Evolutionary conservation across 2,797 vertebrate genomes (phyloP), one percentile per base, ranked within the genome.

Genomic region (Anableps anableps): DNA sequence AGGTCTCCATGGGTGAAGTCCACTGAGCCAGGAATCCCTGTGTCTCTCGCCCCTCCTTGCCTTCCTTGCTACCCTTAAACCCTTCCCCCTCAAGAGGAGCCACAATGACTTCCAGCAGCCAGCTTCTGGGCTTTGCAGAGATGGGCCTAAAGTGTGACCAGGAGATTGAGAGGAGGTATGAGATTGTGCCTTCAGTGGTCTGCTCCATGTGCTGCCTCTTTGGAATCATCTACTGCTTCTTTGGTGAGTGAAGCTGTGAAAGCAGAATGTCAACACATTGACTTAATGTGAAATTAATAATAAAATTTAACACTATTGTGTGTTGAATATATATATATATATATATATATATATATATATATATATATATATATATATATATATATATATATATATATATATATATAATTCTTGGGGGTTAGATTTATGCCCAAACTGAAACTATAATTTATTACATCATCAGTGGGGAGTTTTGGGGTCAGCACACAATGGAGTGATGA

Each of bases 201-300:
- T 99, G 98, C n/a, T 98, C 98, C 94, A 98, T 99, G 97, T 99
- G 98, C 95, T 99, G 98, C 94, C 97, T 99, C 86, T 99, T 99
- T 43, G 99, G 99, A 83, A 97, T 99, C 95, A 98, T 99, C 95
- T 99, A 99, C 94, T 99, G 99, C 95, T 99, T 99, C 94, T 99
- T 99, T 1, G 99, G 99, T 99, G 91, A 96, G 98, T 93, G n/a
- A 58, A 14, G 36, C 31, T 3, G 34, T 81, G 29, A 36, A 68
- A 58, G 31, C 14, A 19, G 29, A 73, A 62, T 47, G 26, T 26
- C 26, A 31, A 36, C 21, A 36, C 21, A 70, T 31, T 29, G 6
- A 17, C 45, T 31, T 34, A 34, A 36, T 14, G 4, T 43, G 1
- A 66, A 31, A 53, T 9, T 71, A 4, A 21, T 60, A 13, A 50